phyloP scores from a whole-genome alignment of 2,113 vertebrate genomes.

The Lepisosteus oculatus region DNA sequence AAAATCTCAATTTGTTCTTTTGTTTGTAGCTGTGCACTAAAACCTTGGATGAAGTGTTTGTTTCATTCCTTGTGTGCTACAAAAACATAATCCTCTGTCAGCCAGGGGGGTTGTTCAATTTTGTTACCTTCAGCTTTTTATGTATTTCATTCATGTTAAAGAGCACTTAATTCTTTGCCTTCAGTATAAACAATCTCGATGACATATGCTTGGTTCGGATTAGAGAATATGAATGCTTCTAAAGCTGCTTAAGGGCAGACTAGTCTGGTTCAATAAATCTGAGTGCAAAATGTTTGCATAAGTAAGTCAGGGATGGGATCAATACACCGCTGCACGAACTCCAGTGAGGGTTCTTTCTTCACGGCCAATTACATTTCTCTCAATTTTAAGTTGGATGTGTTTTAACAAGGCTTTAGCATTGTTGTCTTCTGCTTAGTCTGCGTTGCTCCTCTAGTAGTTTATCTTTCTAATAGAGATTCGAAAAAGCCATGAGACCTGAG shows the following conservation, averaged over 20 bases:
- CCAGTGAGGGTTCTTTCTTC: background rate
- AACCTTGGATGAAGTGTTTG: background rate
- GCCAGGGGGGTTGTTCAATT: no score
- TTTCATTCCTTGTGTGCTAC: background rate
- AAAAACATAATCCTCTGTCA: no score
- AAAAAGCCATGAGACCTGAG: background rate
- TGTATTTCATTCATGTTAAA: no score
- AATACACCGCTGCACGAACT: slow-evolving; percentile 8
- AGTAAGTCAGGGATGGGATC: background rate
- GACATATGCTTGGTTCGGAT: no score
- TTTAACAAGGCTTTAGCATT: slow-evolving; percentile 1
- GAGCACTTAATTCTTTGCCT: no score
- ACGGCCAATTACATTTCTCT: background rate
- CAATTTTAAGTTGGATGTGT: background rate
- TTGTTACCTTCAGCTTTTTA: no score
- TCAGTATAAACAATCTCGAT: no score
- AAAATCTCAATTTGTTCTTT: background rate
- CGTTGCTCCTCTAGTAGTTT: background rate
- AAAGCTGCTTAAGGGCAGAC: background rate
- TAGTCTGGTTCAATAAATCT: slow-evolving; percentile 20
- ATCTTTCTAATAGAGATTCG: background rate
- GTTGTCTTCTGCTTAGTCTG: background rate
- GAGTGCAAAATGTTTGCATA: slow-evolving; percentile 13
- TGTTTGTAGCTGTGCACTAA: background rate
- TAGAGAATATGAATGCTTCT: background rate